phyloP scores from a whole-genome alignment of 2,113 vertebrate genomes.

The Neogale vison region DNA sequence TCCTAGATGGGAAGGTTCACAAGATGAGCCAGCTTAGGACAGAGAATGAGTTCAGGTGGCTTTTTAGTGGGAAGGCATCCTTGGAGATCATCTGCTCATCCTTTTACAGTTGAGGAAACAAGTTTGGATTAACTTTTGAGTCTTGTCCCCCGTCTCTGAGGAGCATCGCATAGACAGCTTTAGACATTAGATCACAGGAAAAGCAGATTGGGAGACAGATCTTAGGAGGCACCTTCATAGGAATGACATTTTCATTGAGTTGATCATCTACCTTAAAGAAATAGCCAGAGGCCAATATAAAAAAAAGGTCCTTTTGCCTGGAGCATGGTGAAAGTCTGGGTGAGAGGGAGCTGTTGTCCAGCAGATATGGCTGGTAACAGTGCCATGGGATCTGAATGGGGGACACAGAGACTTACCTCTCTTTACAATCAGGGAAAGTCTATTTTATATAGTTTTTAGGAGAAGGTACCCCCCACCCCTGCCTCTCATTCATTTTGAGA shows the following conservation, averaged over 20 bases:
- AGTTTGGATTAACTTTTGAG: not conserved
- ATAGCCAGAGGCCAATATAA: not conserved
- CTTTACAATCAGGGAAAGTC: not conserved
- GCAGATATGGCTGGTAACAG: not conserved
- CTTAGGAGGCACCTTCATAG: not conserved
- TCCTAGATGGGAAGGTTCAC: not conserved
- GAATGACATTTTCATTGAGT: not conserved
- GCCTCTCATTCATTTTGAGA: not conserved
- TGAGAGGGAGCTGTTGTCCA: not conserved
- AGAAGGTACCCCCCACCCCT: not conserved
- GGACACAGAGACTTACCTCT: not conserved
- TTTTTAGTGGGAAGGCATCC: conserved; percentile 24
- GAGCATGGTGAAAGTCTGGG: not conserved
- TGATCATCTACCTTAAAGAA: not conserved
- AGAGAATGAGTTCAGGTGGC: not conserved
- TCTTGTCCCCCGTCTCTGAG: not conserved
- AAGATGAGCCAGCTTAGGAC: not conserved
- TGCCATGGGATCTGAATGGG: not conserved
- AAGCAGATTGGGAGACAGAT: not conserved
- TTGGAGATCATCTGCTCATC: not conserved
- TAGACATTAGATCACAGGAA: not conserved
- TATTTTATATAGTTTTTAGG: not conserved
- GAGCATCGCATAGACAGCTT: not conserved
- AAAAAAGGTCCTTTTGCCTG: not conserved
- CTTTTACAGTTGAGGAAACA: not conserved